Conservation (phyloP, 2,888 invertebrate genomes). For the Cantharis flavilabris region DNA sequence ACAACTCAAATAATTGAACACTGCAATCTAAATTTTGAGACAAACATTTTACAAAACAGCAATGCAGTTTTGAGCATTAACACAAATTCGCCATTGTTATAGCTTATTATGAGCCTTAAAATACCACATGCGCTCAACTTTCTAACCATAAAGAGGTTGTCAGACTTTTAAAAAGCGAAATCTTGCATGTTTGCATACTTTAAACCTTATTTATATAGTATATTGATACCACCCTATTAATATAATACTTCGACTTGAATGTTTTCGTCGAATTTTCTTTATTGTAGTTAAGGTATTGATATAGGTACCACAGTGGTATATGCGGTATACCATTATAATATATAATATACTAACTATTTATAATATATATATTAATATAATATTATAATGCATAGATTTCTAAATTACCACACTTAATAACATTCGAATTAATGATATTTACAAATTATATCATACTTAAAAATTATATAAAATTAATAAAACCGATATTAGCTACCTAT, state of each 20-base stretch:
- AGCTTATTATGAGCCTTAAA: not conserved
- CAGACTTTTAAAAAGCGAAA: not conserved
- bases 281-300: too few relatives aligned
- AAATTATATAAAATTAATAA: not conserved
- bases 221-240: not conserved
- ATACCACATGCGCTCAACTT: not conserved
- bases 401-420: too few relatives aligned
- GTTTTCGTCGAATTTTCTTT: too few relatives aligned
- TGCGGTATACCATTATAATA: too few relatives aligned
- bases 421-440: too few relatives aligned
- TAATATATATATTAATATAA: too few relatives aligned
- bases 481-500: not conserved
- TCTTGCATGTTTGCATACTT: not conserved
- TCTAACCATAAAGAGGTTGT: not conserved
- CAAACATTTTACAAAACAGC: not conserved
- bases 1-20: not conserved
- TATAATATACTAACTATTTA: too few relatives aligned
- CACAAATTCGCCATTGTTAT: not conserved
- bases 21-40: not conserved
- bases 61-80: not conserved
- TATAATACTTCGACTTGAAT: not conserved
- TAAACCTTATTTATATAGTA: not conserved
- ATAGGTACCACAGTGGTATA: too few relatives aligned
- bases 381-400: too few relatives aligned
- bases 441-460: too few relatives aligned